Base-by-base conservation (phyloP, 2,797 vertebrate genomes). In the Onychomys torridus region DNA sequence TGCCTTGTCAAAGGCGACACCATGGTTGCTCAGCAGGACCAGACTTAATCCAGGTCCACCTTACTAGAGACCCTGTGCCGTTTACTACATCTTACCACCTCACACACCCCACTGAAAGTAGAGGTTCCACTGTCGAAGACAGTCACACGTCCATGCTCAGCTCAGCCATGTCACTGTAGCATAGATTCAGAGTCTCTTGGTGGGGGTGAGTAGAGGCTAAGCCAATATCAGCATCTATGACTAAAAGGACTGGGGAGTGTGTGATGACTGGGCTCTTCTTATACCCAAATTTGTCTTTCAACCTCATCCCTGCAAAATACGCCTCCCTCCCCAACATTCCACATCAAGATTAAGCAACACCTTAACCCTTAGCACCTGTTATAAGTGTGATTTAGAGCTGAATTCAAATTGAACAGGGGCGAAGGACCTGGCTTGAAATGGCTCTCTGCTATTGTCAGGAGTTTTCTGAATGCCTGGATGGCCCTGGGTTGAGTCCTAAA, bases 131-230 rank as follows among this genome's bases (percentile, higher is more conserved):
- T 16, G 9, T 76, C 69, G 52, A 46, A 86, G 69, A 63, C 6
- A 6, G 85, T 17, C 37, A 13, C 0, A 0, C 34, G 67, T 4
- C 2, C 10, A 2, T 25, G 1, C 29, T 52, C 69, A 27, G 75
- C 69, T 79, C 81, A 6, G 63, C 0, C n/a, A n/a, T n/a, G n/a
- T n/a, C 0, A 81, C 49, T 8, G 37, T 0, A 0, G 5, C 55
- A 5, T 46, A 0, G 46, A 67, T 71, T 27, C 0, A 49, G 37
- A 40, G 55, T 76, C 57, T 29, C 57, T 40, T 12, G 21, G 19
- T 4, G 23, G 16, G 25, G 23, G 11, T 5, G 14, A 13, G 23
- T 25, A 19, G n/a, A 85, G 9, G 23, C 23, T 63, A 40, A 12
- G 40, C 12, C 0, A 5, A 25, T 69, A 69, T 88, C 34, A 43